phyloP scores from a whole-genome alignment of 2,113 vertebrate genomes.

The Phainopepla nitens region DNA sequence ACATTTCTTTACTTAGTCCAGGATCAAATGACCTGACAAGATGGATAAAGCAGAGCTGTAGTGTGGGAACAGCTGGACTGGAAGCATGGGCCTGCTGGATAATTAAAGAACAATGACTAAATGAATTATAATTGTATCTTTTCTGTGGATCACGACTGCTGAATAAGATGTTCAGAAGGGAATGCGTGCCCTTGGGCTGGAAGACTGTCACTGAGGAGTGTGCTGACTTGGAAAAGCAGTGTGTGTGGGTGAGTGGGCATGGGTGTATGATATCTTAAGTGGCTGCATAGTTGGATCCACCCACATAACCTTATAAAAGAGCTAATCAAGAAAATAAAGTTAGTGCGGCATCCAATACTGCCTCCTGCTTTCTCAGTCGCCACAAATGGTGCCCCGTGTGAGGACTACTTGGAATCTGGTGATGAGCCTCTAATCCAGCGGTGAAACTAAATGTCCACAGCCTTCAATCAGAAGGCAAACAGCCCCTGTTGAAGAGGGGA shows the following conservation, averaged over 20 bases:
- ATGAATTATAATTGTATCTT: background rate
- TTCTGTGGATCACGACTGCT: accelerated
- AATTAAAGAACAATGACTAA: background rate
- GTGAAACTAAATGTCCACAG: background rate
- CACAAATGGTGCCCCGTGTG: background rate
- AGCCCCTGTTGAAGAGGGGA: accelerated
- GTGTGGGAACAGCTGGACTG: background rate
- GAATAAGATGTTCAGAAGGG: background rate
- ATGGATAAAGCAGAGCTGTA: background rate
- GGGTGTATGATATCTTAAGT: background rate
- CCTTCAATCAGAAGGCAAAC: background rate
- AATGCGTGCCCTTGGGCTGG: background rate
- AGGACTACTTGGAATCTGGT: background rate
- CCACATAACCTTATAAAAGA: background rate
- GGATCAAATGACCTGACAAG: background rate
- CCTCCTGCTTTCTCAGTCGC: accelerated
- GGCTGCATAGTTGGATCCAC: accelerated
- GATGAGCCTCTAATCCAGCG: accelerated
- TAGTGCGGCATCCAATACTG: background rate
- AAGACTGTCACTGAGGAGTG: background rate
- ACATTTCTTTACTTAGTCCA: background rate
- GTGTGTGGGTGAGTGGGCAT: background rate
- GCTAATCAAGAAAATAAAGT: background rate
- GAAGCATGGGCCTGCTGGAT: background rate
- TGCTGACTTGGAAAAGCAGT: background rate